Evolutionary conservation across 2,113 vertebrate species (phyloP), one percentile per base, ranked within the genome.

Genomic region (Myiozetetes cayanensis): DNA sequence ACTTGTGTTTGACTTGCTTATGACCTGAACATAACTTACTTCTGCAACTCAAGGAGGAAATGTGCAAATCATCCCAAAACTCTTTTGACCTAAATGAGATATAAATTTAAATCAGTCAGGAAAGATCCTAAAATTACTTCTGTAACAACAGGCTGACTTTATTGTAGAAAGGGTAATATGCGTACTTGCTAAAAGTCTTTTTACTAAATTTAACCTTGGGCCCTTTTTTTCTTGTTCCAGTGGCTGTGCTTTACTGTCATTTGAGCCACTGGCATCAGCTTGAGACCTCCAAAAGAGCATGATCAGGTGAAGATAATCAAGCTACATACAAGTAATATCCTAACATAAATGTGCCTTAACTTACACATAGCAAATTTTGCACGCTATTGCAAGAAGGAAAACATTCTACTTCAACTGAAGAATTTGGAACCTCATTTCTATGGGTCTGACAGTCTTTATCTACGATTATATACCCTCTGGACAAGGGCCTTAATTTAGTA

Each of bases 211-310:
- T 72, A 85, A 80, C 55, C 19, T 71, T 52, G 22, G 18, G 37
- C 44, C 24, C 6, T 93, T 87, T 75, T 84, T 24, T 18, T 46
- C 56, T 81, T 78, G 1, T 61, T 68, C 24, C 20, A 98, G 98
- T 98, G 98, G 98, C 93, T 98, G 84, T 96, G 96, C 19, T 97
- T 98, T 62, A 97, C 98, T 31, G 92, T 98, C 56, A 97, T 98
- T 71, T 98, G 96, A 98, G 87, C 61, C 58, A 25, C 30, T 44
- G 10, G 7, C 25, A 50, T 21, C 87, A 71, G 68, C 61, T 31
- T 59, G 85, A 85, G 15, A 31, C 53, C 50, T 71, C 52, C 13
- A 56, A 77, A 65, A 52, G 37, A 89, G 44, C 46, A 87, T 44
- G 31, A 82, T 14, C 53, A 81, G 49, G 55, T 75, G 84, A 89